These are phyloP conservation scores for Apomyelois bistriatella DNA, from an alignment of 2,888 invertebrate genomes.

Conservation along the genomic window DNA sequence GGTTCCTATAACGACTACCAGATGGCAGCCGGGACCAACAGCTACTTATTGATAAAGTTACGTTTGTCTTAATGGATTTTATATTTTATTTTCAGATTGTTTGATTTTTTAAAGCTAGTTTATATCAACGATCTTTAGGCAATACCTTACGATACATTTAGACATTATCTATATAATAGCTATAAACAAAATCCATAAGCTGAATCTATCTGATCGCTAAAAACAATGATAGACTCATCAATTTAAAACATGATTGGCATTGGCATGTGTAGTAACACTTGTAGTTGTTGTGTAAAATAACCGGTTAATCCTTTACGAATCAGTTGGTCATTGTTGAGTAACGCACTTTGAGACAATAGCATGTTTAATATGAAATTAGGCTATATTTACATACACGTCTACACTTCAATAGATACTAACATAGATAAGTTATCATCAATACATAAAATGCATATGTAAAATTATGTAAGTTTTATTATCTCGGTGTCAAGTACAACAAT, in stretches of 20 bases:
- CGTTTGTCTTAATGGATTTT: too few species aligned
- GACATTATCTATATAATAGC: too few species aligned
- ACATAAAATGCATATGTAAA: not conserved
- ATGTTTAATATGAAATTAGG: not conserved
- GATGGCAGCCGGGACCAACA: too few species aligned
- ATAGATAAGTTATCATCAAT: not conserved
- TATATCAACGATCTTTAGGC: too few species aligned
- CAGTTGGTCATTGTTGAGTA: conserved; percentile 8
- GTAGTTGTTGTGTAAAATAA: conserved; percentile 9
- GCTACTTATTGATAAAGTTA: too few species aligned
- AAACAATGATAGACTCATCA: not conserved
- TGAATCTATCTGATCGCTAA: not conserved
- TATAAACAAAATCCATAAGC: too few species aligned
- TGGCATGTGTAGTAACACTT: not conserved
- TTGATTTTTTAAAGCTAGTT: too few species aligned
- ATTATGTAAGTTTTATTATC: not conserved
- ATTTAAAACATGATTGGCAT: not conserved
- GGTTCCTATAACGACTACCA: too few species aligned
- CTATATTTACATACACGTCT: not conserved
- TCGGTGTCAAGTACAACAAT: not conserved
- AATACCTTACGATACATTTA: too few species aligned
- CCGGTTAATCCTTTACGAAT: conserved; percentile 3
- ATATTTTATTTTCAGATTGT: too few species aligned
- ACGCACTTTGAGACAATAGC: conserved; percentile 4
- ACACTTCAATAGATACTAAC: not conserved